A percentile compares a stretch with the other conserved stretches of the same genome.
Evolutionary conservation across 2,888 invertebrate genomes (phyloP).

Genomic region (Hirtodrosophila cameraria): DNA sequence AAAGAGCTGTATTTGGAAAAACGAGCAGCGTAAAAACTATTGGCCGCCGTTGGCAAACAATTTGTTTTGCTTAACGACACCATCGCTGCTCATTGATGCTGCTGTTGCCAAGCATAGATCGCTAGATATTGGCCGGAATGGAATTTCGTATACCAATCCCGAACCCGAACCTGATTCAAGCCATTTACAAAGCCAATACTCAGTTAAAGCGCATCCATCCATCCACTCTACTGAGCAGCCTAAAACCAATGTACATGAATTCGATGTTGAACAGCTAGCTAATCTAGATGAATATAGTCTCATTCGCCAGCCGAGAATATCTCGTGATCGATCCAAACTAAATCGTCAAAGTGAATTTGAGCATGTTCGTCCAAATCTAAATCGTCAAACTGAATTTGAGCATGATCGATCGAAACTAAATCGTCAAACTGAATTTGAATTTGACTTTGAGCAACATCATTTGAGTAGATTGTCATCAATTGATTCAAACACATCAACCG

Average conservation of each 20-base stretch:
- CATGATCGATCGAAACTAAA: no score
- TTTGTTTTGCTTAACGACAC: constrained; percentile 27
- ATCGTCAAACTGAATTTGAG: constrained; percentile 13
- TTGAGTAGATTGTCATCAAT: constrained; percentile 15
- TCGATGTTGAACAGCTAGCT: no score
- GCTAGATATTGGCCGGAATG: background rate
- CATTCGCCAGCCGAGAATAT: no score
- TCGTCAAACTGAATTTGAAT: no score
- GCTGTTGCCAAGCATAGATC: constrained; percentile 12
- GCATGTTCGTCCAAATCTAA: constrained; percentile 1
- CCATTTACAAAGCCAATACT: no score
- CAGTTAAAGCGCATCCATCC: no score
- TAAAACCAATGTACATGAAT: no score
- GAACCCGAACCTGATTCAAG: constrained; percentile 2
- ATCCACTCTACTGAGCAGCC: no score
- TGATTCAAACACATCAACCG: constrained; percentile 4
- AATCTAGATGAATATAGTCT: no score
- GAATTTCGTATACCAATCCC: background rate
- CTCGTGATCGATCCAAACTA: no score
- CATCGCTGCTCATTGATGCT: constrained; percentile 19
- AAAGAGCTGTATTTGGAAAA: constrained; percentile 13
- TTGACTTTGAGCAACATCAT: no score
- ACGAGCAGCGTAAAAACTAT: background rate
- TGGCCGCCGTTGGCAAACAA: constrained; percentile 5
- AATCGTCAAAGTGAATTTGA: no score